phyloP scores from a whole-genome alignment of 2,113 vertebrate species.

The Macrotus californicus region DNA sequence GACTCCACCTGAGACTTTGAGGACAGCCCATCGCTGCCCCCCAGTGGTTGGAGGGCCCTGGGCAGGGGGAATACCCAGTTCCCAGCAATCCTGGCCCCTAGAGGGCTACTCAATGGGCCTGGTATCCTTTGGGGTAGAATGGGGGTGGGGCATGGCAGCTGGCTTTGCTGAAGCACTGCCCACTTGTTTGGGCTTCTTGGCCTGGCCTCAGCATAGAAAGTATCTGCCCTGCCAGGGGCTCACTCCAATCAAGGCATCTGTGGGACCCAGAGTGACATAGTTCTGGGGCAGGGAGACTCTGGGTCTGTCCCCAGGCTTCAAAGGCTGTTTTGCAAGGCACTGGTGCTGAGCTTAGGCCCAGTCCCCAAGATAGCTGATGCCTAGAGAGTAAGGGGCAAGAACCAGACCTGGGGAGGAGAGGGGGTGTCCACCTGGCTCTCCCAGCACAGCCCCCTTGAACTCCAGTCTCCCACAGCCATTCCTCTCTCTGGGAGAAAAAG shows the following conservation, averaged over 20 bases:
- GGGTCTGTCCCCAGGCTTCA: not conserved
- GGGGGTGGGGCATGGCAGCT: not conserved
- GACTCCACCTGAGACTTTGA: not conserved
- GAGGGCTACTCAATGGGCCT: not conserved
- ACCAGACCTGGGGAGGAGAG: not conserved
- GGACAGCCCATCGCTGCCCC: not conserved
- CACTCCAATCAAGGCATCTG: not conserved
- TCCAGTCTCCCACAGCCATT: not conserved
- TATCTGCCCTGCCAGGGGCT: not conserved
- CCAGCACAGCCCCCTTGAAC: not conserved
- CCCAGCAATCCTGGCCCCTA: not conserved
- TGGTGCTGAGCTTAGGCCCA: not conserved
- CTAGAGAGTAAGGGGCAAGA: not conserved
- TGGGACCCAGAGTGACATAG: not conserved
- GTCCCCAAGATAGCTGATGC: not conserved
- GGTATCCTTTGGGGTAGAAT: not conserved
- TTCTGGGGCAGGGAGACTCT: not conserved
- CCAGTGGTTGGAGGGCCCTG: not conserved
- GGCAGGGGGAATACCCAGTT: rapidly evolving
- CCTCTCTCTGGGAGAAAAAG: not conserved
- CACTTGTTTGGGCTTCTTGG: not conserved
- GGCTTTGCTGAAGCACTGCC: not conserved
- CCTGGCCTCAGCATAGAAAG: not conserved
- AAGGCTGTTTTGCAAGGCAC: not conserved
- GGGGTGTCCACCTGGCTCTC: not conserved